Conservation (phyloP, 2,888 invertebrate species). For the Syritta pipiens region DNA sequence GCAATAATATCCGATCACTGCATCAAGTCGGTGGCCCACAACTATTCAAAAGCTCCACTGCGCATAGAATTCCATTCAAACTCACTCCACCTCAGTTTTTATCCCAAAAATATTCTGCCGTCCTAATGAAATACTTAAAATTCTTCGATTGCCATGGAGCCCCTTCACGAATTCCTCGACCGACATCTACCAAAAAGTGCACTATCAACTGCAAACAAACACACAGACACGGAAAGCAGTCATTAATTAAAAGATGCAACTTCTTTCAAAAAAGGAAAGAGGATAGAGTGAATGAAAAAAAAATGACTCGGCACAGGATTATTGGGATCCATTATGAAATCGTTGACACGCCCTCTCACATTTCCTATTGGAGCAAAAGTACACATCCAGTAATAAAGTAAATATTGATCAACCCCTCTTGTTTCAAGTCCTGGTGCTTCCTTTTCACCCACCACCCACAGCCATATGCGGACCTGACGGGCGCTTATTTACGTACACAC, state of each 20-base stretch:
- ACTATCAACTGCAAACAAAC: not conserved
- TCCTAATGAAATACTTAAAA: constrained; percentile 3
- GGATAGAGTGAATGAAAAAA: too few species aligned
- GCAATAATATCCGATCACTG: too few species aligned
- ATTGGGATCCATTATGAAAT: constrained; percentile 61
- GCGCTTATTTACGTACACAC: constrained; percentile 31
- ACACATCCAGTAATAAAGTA: constrained; percentile 69
- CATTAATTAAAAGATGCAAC: constrained; percentile 57
- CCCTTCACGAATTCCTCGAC: constrained; percentile 7
- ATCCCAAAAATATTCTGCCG: too few species aligned
- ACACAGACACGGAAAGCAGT: not conserved
- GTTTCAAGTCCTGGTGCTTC: constrained; percentile 42
- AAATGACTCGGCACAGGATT: constrained; percentile 23
- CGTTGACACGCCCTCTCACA: constrained; percentile 66
- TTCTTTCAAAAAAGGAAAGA: constrained; percentile 22
- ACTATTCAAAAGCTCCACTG: too few species aligned
- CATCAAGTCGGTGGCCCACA: too few species aligned
- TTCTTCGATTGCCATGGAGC: constrained; percentile 8
- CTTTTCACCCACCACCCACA: constrained; percentile 24
- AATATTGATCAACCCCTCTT: constrained; percentile 69
- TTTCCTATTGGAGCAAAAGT: constrained; percentile 68
- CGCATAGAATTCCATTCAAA: too few species aligned
- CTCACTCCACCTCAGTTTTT: too few species aligned
- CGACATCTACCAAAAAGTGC: constrained; percentile 10
- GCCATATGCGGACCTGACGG: constrained; percentile 17